phyloP scores from a whole-genome alignment of 2,797 vertebrate genomes.

The Vultur gryphus region DNA sequence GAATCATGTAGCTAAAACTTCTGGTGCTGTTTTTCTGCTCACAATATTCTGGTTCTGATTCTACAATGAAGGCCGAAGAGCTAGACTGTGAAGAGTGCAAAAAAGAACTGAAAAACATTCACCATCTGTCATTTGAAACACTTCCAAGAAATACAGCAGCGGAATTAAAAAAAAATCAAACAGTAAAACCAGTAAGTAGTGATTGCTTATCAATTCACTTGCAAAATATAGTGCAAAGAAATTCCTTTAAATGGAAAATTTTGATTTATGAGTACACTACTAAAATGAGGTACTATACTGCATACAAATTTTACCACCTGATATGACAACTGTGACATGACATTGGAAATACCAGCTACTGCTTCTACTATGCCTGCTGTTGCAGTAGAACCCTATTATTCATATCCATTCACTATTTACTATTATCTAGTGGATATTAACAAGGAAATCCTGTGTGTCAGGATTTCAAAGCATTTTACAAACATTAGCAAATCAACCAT shows the following conservation, averaged over 20 bases:
- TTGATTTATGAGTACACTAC: background rate
- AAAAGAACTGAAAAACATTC: slow-evolving; percentile 18
- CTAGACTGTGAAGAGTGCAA: background rate
- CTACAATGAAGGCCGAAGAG: background rate
- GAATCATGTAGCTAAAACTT: background rate
- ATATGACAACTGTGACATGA: background rate
- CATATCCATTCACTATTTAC: background rate
- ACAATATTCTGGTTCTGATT: background rate
- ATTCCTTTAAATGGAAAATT: background rate
- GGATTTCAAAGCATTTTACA: background rate
- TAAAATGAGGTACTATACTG: background rate
- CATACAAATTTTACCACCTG: background rate
- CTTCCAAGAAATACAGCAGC: background rate
- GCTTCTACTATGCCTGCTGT: background rate
- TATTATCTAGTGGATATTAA: background rate
- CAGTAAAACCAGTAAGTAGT: background rate
- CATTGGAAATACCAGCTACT: background rate
- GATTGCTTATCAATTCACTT: background rate
- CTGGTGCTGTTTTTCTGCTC: background rate
- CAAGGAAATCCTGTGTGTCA: background rate
- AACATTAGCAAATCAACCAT: background rate
- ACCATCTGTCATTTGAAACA: slow-evolving; percentile 14
- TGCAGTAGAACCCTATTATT: background rate
- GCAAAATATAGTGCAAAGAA: background rate
- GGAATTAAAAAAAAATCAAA: background rate